A percentile compares a stretch with the other conserved stretches of the same genome.
These are phyloP conservation scores for Tiaroga cobitis DNA, from an alignment of 2,797 vertebrate species.

Conservation along the genomic window DNA sequence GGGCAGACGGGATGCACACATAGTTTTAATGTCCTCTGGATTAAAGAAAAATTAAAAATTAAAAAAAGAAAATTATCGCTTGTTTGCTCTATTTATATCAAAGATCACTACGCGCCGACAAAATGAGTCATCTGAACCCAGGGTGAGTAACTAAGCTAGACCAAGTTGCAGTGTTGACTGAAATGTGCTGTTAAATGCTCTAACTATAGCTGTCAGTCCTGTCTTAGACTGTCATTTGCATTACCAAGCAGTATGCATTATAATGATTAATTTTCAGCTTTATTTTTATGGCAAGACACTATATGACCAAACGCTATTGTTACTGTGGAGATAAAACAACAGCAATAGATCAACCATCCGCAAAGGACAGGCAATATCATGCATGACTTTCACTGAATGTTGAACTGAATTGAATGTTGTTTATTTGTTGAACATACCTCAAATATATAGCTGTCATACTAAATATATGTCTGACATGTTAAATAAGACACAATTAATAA, in stretches of 20 bases:
- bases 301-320: slow-evolving; percentile 7
- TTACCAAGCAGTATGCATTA: not conserved
- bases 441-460: not conserved
- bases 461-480: not conserved
- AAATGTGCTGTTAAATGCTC: not conserved
- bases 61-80: too few relatives aligned
- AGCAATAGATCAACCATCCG: not conserved
- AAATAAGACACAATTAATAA: not conserved
- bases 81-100: slow-evolving; percentile 8
- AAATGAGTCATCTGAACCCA: slow-evolving; percentile 82
- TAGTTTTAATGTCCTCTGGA: slow-evolving; percentile 29
- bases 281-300: not conserved
- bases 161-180: not conserved
- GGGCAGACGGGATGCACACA: slow-evolving; percentile 15
- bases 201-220: not conserved
- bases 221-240: slow-evolving; percentile 2
- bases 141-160: slow-evolving; percentile 78
- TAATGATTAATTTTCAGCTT: not conserved
- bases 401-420: not conserved
- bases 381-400: not conserved
- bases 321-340: slow-evolving; percentile 50
- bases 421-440: not conserved
- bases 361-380: not conserved
- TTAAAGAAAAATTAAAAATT: slow-evolving; percentile 14
- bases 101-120: slow-evolving; percentile 58